Evolutionary conservation across 1,140 invertebrate species (phyloP), one percentile per base, ranked within the genome.

Genomic region (Trichoplusia ni): DNA sequence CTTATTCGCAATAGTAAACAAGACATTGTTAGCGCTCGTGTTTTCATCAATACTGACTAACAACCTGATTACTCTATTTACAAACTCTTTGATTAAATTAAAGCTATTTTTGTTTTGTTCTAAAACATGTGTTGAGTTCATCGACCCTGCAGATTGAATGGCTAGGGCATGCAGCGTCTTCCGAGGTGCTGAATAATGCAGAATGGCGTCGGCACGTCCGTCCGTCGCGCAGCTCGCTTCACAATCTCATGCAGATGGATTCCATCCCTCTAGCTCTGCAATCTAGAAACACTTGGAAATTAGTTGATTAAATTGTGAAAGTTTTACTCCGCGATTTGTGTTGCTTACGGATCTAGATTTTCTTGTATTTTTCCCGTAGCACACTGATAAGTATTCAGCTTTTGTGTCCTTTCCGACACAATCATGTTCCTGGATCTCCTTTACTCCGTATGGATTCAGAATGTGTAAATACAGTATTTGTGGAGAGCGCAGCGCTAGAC

Each of bases 181-280:
- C 64, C 64, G 23, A 51, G 27, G 33, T 54, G 27, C 56, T 67
- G 56, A 67, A 67, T 67, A 54, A 67, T 67, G 47, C 47, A 67
- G 13, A 8, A 37, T 25, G 40, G 47, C 18, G 23, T 19, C 25
- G 16, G 42, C 64, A 42, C 47, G 47, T 51, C 59, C 35, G 46
- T 21, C 11, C 42, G 37, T 2, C 19, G n/a, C n/a, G n/a, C n/a
- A n/a, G n/a, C n/a, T n/a, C n/a, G n/a, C n/a, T n/a, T n/a, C n/a
- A n/a, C n/a, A n/a, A n/a, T n/a, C n/a, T n/a, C n/a, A n/a, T n/a
- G n/a, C n/a, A n/a, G n/a, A n/a, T n/a, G n/a, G n/a, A n/a, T n/a
- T n/a, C n/a, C n/a, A n/a, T n/a, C n/a, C n/a, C n/a, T n/a, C n/a
- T n/a, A n/a, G n/a, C n/a, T n/a, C n/a, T n/a, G n/a, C n/a, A n/a